Base-by-base conservation (phyloP, 30 jellyfish, hydroid and myxozoan species). In the Turritopsis dohrnii region DNA sequence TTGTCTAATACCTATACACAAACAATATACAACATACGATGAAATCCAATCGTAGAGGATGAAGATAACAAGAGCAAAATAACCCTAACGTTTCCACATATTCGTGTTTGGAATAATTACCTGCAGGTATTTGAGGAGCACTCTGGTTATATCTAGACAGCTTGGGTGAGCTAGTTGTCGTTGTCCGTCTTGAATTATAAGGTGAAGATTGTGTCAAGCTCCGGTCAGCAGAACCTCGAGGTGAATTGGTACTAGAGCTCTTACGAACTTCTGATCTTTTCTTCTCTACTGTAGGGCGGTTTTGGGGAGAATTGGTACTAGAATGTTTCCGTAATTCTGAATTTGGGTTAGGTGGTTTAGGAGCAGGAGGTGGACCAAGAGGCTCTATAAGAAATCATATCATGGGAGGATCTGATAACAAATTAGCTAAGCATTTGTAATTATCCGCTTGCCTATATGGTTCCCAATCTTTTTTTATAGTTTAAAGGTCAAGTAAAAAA, bases 1-100 rank as follows among this genome's bases (percentile, higher is more conserved):
- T 65, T 84, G 89, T 21, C 98, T 95, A 1, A 93, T 82, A 80
- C 92, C 98, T 88, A 29, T n/a, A 71, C 21, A 73, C 7, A 75
- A 28, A 26, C 23, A 8, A 72, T 79, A 26, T 23, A n/a, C n/a
- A n/a, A n/a, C n/a, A n/a, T n/a, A n/a, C n/a, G n/a, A n/a, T n/a
- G n/a, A n/a, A n/a, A n/a, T n/a, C n/a, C n/a, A n/a, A n/a, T n/a
- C n/a, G n/a, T n/a, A n/a, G n/a, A n/a, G n/a, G n/a, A n/a, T n/a
- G n/a, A n/a, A n/a, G n/a, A n/a, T n/a, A n/a, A n/a, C n/a, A n/a
- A n/a, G n/a, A n/a, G n/a, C n/a, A n/a, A n/a, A n/a, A n/a, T n/a
- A n/a, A n/a, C n/a, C n/a, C n/a, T n/a, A n/a, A n/a, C n/a, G n/a
- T n/a, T n/a, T n/a, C n/a, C n/a, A n/a, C n/a, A n/a, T n/a, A n/a